These are phyloP conservation scores for Glyphotaelius pellucidus DNA, from an alignment of 2,888 invertebrate genomes.

Conservation along the genomic window DNA sequence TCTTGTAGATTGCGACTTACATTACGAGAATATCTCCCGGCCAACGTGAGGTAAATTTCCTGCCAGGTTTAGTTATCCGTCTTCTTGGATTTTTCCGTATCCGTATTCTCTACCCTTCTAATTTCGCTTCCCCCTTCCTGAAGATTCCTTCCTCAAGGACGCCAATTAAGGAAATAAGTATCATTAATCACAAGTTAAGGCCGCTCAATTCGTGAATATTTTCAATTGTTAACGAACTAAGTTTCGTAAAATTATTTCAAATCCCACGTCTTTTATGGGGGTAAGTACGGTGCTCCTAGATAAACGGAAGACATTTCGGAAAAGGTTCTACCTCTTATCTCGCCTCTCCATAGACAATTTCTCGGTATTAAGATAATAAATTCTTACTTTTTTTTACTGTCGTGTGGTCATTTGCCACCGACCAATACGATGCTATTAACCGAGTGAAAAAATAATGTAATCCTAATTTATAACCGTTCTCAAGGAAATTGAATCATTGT, in stretches of 20 bases:
- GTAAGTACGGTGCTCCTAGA: conserved; percentile 13
- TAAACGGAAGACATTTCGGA: conserved; percentile 31
- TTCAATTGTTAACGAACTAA: conserved; percentile 41
- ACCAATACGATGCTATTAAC: not conserved
- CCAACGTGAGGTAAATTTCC: conserved; percentile 26
- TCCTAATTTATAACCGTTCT: not conserved
- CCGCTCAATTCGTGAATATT: conserved; percentile 27
- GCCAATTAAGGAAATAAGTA: conserved; percentile 41
- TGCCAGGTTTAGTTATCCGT: conserved; percentile 23
- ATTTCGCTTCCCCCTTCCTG: not conserved
- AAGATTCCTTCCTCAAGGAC: conserved; percentile 12
- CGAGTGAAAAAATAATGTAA: not conserved
- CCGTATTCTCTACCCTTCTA: not conserved
- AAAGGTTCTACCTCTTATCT: conserved; percentile 39
- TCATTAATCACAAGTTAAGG: conserved; percentile 19
- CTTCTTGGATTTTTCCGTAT: not conserved
- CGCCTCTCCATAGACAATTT: not conserved
- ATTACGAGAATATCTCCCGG: conserved; percentile 19
- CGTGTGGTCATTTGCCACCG: not conserved
- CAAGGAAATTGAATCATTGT: not conserved
- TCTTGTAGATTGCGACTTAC: conserved; percentile 34
- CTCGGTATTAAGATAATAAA: not conserved
- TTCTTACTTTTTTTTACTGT: not conserved
- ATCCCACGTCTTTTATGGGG: conserved; percentile 22
- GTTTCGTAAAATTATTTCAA: conserved; percentile 31